Evolutionary conservation across 2,888 invertebrate genomes (phyloP).

Genomic region (Anthoptus insignis): DNA sequence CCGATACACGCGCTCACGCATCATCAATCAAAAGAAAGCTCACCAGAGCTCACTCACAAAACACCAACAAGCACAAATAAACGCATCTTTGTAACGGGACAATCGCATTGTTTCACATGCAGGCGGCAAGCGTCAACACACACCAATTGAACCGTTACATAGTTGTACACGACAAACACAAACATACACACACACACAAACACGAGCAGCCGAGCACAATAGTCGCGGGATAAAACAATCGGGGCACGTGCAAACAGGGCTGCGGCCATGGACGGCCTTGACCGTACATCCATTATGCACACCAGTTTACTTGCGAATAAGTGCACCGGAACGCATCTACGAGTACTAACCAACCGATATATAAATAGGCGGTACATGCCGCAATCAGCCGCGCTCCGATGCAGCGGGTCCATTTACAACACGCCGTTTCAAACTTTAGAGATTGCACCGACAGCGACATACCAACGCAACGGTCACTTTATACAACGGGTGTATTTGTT

Average conservation of each 20-base stretch:
- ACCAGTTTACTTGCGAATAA: slow-evolving; percentile 82
- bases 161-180: slow-evolving; percentile 41
- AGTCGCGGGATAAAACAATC: slow-evolving; percentile 70
- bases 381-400: slow-evolving; percentile 36
- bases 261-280: slow-evolving; percentile 76
- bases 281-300: slow-evolving; percentile 83
- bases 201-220: slow-evolving; percentile 42
- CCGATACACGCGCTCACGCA: slow-evolving; percentile 4
- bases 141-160: slow-evolving; percentile 34
- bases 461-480: slow-evolving; percentile 20
- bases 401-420: slow-evolving; percentile 32
- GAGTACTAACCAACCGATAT: slow-evolving; percentile 41
- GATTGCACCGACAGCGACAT: slow-evolving; percentile 23
- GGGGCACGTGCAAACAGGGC: slow-evolving; percentile 74
- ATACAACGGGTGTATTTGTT: slow-evolving; percentile 32
- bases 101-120: slow-evolving; percentile 33
- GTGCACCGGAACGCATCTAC: slow-evolving; percentile 74
- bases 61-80: slow-evolving; percentile 23
- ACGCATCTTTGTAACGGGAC: slow-evolving; percentile 34
- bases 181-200: slow-evolving; percentile 53
- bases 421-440: slow-evolving; percentile 32
- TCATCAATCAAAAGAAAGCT: slow-evolving; percentile 9
- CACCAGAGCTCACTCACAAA: slow-evolving; percentile 3
- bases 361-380: slow-evolving; percentile 47
- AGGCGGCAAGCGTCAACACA: slow-evolving; percentile 22